Evolutionary conservation across 1,140 invertebrate species (phyloP), one percentile per base, ranked within the genome.

Genomic region (Magallana gigas): DNA sequence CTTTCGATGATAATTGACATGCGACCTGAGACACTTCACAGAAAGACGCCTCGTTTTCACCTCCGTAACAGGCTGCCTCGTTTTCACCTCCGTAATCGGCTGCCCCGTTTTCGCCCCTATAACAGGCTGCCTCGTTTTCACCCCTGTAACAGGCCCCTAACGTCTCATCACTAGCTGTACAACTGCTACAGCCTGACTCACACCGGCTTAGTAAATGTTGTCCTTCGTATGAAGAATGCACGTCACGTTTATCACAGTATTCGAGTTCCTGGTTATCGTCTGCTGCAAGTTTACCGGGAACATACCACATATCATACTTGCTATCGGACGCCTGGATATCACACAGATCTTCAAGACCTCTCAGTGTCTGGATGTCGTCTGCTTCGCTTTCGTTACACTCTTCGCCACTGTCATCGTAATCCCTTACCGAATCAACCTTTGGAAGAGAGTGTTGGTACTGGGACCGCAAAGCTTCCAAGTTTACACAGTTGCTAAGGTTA

Each of bases 401-500:
- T 48, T 89, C 87, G 12, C 59, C 57, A 9, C 68, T 84, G 16
- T 87, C 60, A 36, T 91, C 90, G 18, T 85, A 68, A 48, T 88
- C 85, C 5, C 83, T 81, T 12, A 85, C 83, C 5, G 84, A 84
- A 8, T 85, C 85, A 12, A 88, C 87, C 59, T 83, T 85, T 12
- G 58, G 80, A 9, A 62, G 23, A 14, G 84, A 29, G 0, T 36
- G 36, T 29, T 87, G 83, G 56, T 60, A 80, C 56, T 87, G 83
- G 68, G 83, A 87, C 86, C 86, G 84, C 23, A 90, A 84, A 7
- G 86, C 86, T 14, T 89, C 89, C 12, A 91, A 85, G 36, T 93
- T 91, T 11, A 93, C 88, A 76, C 91, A 89, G 57, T 90, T 88
- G 57, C 89, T 88, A 1, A 93, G 85, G 16, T 93, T 90, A 60